Conservation (phyloP, 2,113 vertebrate species). For the Jacana jacana region DNA sequence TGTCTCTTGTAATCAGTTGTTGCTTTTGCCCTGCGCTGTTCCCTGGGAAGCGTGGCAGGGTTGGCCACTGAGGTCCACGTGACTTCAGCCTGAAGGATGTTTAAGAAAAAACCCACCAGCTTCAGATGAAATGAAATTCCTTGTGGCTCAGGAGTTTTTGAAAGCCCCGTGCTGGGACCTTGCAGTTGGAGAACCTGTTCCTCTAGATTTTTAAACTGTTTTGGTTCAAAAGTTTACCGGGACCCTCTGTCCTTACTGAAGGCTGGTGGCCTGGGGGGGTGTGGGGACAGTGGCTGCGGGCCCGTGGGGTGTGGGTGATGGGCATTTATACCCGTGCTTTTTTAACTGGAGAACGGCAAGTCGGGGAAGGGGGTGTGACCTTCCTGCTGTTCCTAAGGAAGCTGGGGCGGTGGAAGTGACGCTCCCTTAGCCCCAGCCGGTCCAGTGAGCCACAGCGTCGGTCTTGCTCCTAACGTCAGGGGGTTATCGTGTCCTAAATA, state of each 20-base stretch:
- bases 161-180: background rate
- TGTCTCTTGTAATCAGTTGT: background rate
- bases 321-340: background rate
- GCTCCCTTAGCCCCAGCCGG: background rate
- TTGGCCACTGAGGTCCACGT: background rate
- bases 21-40: background rate
- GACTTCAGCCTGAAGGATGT: background rate
- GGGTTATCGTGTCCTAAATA: background rate
- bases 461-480: background rate
- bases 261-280: no score
- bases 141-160: background rate
- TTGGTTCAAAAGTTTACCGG: background rate
- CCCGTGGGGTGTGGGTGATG: fast-evolving
- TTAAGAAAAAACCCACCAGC: background rate
- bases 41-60: background rate
- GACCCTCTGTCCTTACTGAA: background rate
- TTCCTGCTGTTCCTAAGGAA: background rate
- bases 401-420: background rate
- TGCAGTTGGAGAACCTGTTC: background rate
- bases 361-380: background rate
- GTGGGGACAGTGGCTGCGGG: no score
- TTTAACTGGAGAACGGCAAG: background rate
- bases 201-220: background rate
- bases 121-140: background rate
- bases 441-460: background rate